These are phyloP conservation scores for Ostrea edulis DNA, from an alignment of 1,140 invertebrate species.

Conservation along the genomic window DNA sequence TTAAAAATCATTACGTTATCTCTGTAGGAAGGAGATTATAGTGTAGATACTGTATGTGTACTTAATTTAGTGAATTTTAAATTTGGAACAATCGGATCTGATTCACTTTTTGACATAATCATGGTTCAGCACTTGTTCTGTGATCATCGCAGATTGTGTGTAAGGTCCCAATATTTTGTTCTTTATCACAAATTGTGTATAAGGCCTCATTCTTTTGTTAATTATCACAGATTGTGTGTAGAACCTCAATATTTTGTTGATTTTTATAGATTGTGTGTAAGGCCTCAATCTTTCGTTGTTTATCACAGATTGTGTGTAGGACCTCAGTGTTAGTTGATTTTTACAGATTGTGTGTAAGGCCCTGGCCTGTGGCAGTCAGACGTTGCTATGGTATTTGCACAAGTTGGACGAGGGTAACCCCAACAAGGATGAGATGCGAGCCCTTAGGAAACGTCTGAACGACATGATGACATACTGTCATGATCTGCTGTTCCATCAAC, in stretches of 20 bases:
- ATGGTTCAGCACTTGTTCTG: too few relatives aligned
- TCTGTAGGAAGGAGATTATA: too few relatives aligned
- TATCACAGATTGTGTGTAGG: neutral
- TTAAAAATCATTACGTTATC: too few relatives aligned
- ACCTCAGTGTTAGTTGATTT: too few relatives aligned
- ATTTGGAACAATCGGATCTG: too few relatives aligned
- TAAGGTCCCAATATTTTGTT: neutral
- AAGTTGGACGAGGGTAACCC: constrained; percentile 87
- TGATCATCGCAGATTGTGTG: too few relatives aligned
- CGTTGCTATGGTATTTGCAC: constrained; percentile 93
- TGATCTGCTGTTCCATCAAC: constrained; percentile 81
- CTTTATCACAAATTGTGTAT: neutral
- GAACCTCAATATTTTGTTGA: neutral
- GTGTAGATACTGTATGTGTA: too few relatives aligned
- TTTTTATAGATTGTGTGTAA: neutral
- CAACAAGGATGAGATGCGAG: constrained; percentile 75
- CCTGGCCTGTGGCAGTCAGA: constrained; percentile 92
- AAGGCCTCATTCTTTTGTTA: neutral
- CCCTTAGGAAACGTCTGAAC: constrained; percentile 85
- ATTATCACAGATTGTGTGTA: constrained; percentile 88
- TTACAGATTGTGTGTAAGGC: constrained; percentile 92
- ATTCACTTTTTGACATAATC: too few relatives aligned
- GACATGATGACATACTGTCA: constrained; percentile 85
- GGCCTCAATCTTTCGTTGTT: neutral
- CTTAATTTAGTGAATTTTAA: too few relatives aligned